A percentile compares a stretch with the other conserved stretches of the same genome.
Conservation (phyloP, 2,888 invertebrate genomes). For the Nomada fabriciana region DNA sequence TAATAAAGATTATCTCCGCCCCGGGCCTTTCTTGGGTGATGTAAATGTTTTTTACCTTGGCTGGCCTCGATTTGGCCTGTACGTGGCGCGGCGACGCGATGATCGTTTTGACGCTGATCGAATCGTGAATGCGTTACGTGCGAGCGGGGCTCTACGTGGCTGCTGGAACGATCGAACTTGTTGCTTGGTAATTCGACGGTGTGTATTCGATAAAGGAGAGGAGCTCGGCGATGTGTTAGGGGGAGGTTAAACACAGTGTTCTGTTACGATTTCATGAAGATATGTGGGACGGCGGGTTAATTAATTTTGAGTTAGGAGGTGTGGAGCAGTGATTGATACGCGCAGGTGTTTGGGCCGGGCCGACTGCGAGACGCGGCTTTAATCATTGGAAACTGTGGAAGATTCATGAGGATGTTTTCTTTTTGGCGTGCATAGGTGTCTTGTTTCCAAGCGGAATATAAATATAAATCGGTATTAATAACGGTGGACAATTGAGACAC, state of each 20-base stretch:
- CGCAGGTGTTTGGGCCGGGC: neutral
- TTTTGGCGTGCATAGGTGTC: too few relatives aligned
- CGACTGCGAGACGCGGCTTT: neutral
- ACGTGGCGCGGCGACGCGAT: too few relatives aligned
- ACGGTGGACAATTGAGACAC: too few relatives aligned
- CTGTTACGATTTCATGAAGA: neutral
- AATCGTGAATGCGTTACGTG: neutral
- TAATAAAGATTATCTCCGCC: conserved; percentile 49
- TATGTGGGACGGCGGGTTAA: neutral
- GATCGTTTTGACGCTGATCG: neutral
- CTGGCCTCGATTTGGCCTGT: conserved; percentile 36
- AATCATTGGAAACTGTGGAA: neutral
- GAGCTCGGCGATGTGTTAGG: neutral
- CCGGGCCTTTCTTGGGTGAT: conserved; percentile 13
- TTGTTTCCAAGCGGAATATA: too few relatives aligned
- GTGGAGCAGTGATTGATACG: conserved; percentile 1
- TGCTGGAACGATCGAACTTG: neutral
- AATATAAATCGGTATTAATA: too few relatives aligned
- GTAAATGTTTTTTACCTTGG: conserved; percentile 22
- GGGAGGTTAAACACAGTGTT: conserved; percentile 8
- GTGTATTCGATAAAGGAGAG: neutral
- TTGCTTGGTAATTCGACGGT: conserved; percentile 7
- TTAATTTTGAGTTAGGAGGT: conserved; percentile 9
- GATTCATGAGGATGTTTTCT: neutral
- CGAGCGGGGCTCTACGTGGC: neutral